These are phyloP conservation scores for Tapirus terrestris DNA, from an alignment of 2,113 vertebrate genomes.

Conservation along the genomic window DNA sequence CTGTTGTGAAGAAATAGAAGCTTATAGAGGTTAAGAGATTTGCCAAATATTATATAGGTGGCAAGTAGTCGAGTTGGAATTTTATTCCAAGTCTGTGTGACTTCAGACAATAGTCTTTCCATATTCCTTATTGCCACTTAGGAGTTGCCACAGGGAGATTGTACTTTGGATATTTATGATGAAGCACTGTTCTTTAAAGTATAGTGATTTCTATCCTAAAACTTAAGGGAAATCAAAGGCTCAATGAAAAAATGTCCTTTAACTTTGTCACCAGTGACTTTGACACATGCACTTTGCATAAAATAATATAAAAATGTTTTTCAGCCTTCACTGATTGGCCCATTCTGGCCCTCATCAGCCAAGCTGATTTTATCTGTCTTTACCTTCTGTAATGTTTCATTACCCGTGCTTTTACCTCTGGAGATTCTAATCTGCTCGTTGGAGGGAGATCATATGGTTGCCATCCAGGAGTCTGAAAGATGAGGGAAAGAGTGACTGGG, in stretches of 20 bases:
- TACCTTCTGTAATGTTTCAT: background rate
- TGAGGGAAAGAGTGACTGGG: background rate
- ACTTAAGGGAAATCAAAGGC: background rate
- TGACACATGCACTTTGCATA: background rate
- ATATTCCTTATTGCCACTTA: background rate
- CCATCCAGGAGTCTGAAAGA: background rate
- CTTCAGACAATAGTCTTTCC: background rate
- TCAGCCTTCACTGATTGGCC: background rate
- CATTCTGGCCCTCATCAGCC: background rate
- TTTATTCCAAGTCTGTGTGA: background rate
- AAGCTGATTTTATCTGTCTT: background rate
- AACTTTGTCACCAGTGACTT: background rate
- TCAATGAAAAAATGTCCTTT: background rate
- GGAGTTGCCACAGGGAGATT: background rate
- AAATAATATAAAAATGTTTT: background rate
- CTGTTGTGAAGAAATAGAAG: background rate
- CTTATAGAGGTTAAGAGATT: background rate
- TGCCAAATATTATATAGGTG: background rate
- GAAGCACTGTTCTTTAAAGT: background rate
- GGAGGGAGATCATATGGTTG: background rate
- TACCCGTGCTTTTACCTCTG: background rate
- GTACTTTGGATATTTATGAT: background rate
- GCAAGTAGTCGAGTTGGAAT: background rate
- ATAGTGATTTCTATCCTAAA: background rate
- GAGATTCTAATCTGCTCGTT: background rate